Percentiles rank a stretch among this genome's conserved stretches.
Conservation (phyloP, 2,797 vertebrate species). For the Iguana delicatissima region DNA sequence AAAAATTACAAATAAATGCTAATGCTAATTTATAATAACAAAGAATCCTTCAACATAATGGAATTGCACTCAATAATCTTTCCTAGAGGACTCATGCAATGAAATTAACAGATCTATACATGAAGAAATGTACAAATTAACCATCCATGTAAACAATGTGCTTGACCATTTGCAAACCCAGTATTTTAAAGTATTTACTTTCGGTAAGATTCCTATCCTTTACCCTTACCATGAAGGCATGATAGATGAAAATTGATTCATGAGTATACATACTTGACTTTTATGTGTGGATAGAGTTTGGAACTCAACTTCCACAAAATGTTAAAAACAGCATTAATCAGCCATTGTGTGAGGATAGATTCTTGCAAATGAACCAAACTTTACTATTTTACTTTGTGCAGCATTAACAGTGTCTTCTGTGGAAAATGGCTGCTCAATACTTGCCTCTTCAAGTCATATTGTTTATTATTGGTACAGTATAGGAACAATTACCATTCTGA, state of each 20-base stretch:
- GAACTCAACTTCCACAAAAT: neutral
- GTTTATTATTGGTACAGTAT: no score
- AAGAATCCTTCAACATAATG: conserved; percentile 24
- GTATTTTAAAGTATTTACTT: neutral
- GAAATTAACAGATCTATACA: neutral
- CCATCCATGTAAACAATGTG: neutral
- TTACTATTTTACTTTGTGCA: no score
- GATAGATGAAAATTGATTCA: neutral
- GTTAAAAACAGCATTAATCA: neutral
- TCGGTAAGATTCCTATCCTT: no score
- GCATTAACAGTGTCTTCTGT: no score
- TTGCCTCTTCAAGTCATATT: no score
- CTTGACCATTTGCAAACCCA: neutral
- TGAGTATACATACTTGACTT: neutral
- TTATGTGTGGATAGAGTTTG: neutral
- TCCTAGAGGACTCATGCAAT: neutral
- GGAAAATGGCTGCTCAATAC: no score
- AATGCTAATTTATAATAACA: neutral
- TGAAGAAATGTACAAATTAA: neutral
- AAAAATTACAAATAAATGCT: neutral
- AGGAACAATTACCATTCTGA: no score
- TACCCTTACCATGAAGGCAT: neutral
- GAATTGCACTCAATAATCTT: neutral
- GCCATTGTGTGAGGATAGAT: neutral
- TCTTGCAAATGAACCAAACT: no score